Evolutionary conservation across 2,888 invertebrate genomes (phyloP).

Genomic region (Ceramica pisi): DNA sequence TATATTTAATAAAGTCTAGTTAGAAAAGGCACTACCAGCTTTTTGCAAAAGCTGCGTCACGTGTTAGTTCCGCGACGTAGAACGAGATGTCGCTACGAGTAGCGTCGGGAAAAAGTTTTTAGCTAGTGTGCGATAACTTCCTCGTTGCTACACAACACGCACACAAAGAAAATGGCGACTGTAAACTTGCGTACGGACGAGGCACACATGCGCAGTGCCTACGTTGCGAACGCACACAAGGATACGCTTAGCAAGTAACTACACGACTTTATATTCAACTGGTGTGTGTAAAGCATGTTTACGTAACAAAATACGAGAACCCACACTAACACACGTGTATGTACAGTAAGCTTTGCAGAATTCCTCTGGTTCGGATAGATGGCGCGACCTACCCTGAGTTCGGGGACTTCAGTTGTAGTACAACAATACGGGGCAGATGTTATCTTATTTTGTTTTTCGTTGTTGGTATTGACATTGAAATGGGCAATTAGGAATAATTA

Average conservation of each 20-base stretch:
- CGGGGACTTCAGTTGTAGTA: conserved; percentile 12
- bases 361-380: conserved; percentile 74
- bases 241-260: conserved; percentile 56
- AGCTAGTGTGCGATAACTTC: conserved; percentile 74
- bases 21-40: conserved; percentile 70
- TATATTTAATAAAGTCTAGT: conserved; percentile 34
- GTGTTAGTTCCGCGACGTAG: conserved; percentile 69
- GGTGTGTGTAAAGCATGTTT: conserved; percentile 69
- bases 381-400: conserved; percentile 71
- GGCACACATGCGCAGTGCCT: conserved; percentile 68
- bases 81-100: conserved; percentile 86
- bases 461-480: conserved; percentile 56
- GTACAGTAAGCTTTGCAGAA: conserved; percentile 64
- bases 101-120: conserved; percentile 76
- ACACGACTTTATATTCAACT: conserved; percentile 53
- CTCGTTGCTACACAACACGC: conserved; percentile 68
- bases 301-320: conserved; percentile 64
- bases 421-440: conserved; percentile 40
- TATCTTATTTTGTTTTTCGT: conserved; percentile 45
- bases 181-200: conserved; percentile 69
- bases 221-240: conserved; percentile 63
- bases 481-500: conserved; percentile 48
- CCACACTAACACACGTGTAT: conserved; percentile 64
- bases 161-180: conserved; percentile 59
- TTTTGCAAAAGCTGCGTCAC: conserved; percentile 72